A percentile compares a stretch with the other conserved stretches of the same genome.
phyloP scores from a whole-genome alignment of 2,113 vertebrate genomes.

The Eleginops maclovinus region DNA sequence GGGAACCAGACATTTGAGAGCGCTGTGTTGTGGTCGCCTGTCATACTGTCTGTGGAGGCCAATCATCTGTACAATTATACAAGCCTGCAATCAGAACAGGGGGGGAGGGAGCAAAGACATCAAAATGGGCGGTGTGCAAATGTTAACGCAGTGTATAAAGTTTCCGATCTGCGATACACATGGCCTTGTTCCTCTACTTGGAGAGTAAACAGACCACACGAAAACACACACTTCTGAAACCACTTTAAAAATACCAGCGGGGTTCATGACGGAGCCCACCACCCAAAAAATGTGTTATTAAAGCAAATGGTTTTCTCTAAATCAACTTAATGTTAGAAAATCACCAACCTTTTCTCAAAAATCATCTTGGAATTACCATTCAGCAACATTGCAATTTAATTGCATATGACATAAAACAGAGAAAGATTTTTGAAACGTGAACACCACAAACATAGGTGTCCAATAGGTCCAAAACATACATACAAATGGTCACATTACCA shows the following conservation, averaged over 20 bases:
- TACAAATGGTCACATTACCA: neutral
- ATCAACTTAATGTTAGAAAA: slow-evolving; percentile 55
- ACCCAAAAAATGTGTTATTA: slow-evolving; percentile 60
- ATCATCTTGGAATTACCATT: slow-evolving; percentile 19
- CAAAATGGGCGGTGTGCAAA: slow-evolving; percentile 73
- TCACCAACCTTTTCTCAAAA: slow-evolving; percentile 28
- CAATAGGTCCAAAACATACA: neutral
- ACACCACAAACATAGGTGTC: neutral
- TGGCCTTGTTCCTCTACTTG: slow-evolving; percentile 55
- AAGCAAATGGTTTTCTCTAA: slow-evolving; percentile 59
- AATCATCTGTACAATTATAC: slow-evolving; percentile 78
- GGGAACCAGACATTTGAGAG: slow-evolving; percentile 71
- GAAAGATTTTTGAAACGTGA: neutral
- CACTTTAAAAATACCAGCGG: slow-evolving; percentile 71
- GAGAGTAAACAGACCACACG: slow-evolving; percentile 75
- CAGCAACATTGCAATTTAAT: slow-evolving; percentile 6
- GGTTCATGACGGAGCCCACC: slow-evolving; percentile 64
- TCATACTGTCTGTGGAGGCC: slow-evolving; percentile 68
- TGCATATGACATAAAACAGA: neutral
- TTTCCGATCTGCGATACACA: slow-evolving; percentile 74
- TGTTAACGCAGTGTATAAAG: slow-evolving; percentile 71
- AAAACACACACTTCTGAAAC: slow-evolving; percentile 74
- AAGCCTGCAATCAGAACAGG: slow-evolving; percentile 72
- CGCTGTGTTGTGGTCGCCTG: slow-evolving; percentile 75
- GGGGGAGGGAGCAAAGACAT: slow-evolving; percentile 64